Conservation (phyloP, 2,797 vertebrate genomes). For the Sebastes diaconus region DNA sequence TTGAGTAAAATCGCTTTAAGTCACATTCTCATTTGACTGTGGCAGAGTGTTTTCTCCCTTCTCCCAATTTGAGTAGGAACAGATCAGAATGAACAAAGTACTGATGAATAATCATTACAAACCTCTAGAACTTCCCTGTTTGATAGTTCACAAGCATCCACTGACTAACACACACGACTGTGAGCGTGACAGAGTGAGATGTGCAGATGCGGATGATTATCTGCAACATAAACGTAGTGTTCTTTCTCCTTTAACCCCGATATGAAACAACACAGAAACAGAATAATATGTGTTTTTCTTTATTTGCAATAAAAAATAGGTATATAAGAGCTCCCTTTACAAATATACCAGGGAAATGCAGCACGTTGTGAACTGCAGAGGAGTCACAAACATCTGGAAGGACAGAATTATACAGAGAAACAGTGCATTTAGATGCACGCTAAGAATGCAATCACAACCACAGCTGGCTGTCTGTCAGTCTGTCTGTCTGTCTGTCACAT, state of each 20-base stretch:
- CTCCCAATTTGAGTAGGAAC: no score
- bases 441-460: background rate
- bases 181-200: background rate
- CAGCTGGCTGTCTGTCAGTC: background rate
- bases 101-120: background rate
- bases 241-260: background rate
- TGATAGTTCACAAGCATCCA: no score
- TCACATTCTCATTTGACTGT: no score
- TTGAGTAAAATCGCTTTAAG: no score
- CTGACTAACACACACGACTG: no score
- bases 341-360: conserved; percentile 73
- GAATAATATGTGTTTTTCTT: conserved; percentile 41
- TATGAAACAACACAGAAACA: background rate
- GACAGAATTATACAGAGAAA: conserved; percentile 48
- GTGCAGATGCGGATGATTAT: background rate
- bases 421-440: conserved; percentile 27
- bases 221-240: no score
- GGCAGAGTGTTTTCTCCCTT: no score
- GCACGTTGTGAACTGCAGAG: conserved; percentile 56
- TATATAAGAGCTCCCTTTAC: conserved; percentile 76
- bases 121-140: background rate
- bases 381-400: conserved; percentile 53
- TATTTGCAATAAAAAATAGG: conserved; percentile 80
- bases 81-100: background rate
- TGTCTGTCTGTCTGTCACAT: background rate